Evolutionary conservation across 2,113 vertebrate genomes (phyloP), one percentile per base, ranked within the genome.

Genomic region (Phylloscopus trochilus): DNA sequence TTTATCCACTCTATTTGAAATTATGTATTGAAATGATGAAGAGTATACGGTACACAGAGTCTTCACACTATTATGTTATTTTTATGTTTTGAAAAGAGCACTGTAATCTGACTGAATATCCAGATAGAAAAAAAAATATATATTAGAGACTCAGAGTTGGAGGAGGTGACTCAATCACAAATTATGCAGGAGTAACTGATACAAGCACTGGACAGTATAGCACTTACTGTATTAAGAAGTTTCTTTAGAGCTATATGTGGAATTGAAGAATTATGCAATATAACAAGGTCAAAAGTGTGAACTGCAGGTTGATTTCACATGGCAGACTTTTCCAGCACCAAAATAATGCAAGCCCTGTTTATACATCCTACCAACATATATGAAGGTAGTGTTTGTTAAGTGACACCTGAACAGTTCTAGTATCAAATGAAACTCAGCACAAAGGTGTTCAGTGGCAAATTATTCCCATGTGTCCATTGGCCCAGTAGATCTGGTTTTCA

Each of bases 291-390:
- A 85, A 87, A 90, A 75, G 20, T 79, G 74, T 76, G 70, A 94
- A 68, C 22, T 69, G n/a, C 44, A 87, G 70, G 62, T 82, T 94
- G 90, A 93, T 93, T 91, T 75, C 78, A 85, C 23, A 47, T 64
- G 28, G 41, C 26, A 69, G 13, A 11, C 30, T 94, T 91, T 88
- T 70, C 59, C 82, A 91, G 66, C 41, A 85, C 44, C 8, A 21
- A 90, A 93, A 94, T 58, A 93, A 96, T 69, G 70, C 41, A 83
- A 76, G 31, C n/a, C n/a, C n/a, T 96, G 66, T 96, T 91, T 88
- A 22, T 60, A 13, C 1, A 1, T 64, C 53, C 27, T 37, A 33
- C 78, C 89, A 70, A 84, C 7, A 39, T 78, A 58, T 35, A 80
- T 27, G 41, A 79, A 80, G 49, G 18, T 11, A 21, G 15, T 49